Percentiles rank a stretch among this genome's conserved stretches.
These are phyloP conservation scores for Tetramorium simillimum DNA, from an alignment of 1,140 invertebrate species.

Conservation along the genomic window DNA sequence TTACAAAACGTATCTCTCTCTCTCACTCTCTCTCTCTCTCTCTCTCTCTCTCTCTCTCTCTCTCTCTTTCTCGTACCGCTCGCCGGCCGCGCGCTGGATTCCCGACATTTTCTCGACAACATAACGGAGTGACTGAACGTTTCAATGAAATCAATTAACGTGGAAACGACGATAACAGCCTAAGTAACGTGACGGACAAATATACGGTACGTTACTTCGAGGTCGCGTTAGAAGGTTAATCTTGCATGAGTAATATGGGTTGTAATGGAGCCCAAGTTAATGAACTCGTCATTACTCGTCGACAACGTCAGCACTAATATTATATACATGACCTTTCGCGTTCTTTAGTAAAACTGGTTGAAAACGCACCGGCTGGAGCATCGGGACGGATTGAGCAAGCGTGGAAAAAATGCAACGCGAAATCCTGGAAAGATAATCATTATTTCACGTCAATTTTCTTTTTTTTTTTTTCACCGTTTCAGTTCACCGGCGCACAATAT, in stretches of 20 bases:
- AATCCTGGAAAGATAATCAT: not conserved
- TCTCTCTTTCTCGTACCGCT: not conserved
- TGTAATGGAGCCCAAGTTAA: constrained; percentile 19
- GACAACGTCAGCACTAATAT: constrained; percentile 5
- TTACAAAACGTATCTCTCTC: not conserved
- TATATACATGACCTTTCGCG: not conserved
- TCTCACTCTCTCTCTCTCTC: too few species aligned
- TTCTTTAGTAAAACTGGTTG: not conserved
- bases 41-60: too few species aligned
- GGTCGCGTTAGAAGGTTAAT: constrained; percentile 43
- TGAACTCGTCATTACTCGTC: constrained; percentile 26
- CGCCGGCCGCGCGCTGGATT: not conserved
- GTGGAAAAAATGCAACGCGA: not conserved
- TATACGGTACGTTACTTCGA: constrained; percentile 19
- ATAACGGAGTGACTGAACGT: not conserved
- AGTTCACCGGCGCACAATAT: not conserved
- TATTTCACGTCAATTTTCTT: not conserved
- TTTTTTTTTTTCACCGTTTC: not conserved
- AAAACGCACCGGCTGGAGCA: not conserved
- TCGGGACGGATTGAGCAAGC: not conserved
- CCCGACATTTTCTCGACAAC: not conserved
- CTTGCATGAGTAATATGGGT: constrained; percentile 6
- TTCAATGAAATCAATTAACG: constrained; percentile 9
- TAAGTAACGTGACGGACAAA: not conserved
- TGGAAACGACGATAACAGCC: not conserved